phyloP scores from a whole-genome alignment of 1,140 invertebrate species.

The Saxidomus purpurata region DNA sequence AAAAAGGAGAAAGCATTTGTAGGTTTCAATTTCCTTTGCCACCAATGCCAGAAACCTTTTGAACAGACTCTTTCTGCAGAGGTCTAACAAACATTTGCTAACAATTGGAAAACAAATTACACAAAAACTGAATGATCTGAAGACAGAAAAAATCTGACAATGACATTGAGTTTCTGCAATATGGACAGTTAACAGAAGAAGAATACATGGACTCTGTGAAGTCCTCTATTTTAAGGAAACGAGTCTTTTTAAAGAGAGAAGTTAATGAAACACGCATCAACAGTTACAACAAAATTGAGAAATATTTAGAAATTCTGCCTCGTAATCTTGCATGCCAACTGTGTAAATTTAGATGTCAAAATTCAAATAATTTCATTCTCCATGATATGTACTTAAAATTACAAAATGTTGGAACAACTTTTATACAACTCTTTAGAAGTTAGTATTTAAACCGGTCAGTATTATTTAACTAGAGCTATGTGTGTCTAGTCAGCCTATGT shows the following conservation, averaged over 20 bases:
- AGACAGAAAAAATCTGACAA: neutral
- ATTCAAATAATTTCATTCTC: too few species aligned
- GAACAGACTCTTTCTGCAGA: neutral
- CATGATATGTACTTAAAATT: too few species aligned
- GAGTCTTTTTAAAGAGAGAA: slow-evolving; percentile 61
- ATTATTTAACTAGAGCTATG: too few species aligned
- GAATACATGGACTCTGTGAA: slow-evolving; percentile 62
- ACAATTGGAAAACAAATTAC: slow-evolving; percentile 24
- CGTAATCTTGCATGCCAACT: too few species aligned
- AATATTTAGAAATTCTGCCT: too few species aligned
- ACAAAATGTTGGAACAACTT: too few species aligned
- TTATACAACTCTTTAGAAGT: too few species aligned
- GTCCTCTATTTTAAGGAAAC: slow-evolving; percentile 51
- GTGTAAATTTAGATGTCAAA: too few species aligned
- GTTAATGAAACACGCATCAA: slow-evolving; percentile 59
- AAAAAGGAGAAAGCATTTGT: slow-evolving; percentile 53
- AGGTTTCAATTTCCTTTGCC: slow-evolving; percentile 70
- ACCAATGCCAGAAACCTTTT: slow-evolving; percentile 63
- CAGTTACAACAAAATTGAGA: slow-evolving; percentile 30
- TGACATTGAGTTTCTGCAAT: slow-evolving; percentile 41
- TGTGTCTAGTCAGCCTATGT: too few species aligned
- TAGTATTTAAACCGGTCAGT: too few species aligned
- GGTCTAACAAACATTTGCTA: neutral
- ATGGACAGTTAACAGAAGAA: slow-evolving; percentile 51
- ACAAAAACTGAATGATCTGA: neutral